phyloP scores from a whole-genome alignment of 1,140 invertebrate species.

The Drosophila dunni region DNA sequence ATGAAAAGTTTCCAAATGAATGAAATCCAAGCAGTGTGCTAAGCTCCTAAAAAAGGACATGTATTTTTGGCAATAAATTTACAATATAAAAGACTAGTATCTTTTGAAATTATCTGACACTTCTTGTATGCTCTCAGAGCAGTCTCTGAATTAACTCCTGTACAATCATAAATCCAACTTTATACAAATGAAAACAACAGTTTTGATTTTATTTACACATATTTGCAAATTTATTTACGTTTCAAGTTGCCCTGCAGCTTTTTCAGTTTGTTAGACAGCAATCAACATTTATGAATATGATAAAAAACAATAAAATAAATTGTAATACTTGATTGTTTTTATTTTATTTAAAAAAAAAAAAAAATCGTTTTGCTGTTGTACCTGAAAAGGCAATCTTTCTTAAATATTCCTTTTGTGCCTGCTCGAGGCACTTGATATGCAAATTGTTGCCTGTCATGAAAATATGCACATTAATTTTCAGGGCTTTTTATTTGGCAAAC shows the following conservation, averaged over 20 bases:
- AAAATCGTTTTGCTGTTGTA: slow-evolving; percentile 20
- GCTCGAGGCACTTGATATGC: slow-evolving; percentile 68
- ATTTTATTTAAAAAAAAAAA: slow-evolving; percentile 6
- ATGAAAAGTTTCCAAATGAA: slow-evolving; percentile 3
- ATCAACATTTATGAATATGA: slow-evolving; percentile 42
- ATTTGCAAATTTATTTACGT: slow-evolving; percentile 10
- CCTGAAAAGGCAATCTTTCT: slow-evolving; percentile 28
- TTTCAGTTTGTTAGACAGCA: slow-evolving; percentile 15
- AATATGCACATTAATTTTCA: slow-evolving; percentile 79
- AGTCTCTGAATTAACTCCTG: too few relatives aligned
- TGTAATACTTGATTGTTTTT: slow-evolving; percentile 27
- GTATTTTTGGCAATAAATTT: too few relatives aligned
- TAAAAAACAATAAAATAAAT: slow-evolving; percentile 30
- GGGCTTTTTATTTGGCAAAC: slow-evolving; percentile 45
- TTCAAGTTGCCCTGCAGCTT: neutral
- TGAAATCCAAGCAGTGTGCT: too few relatives aligned
- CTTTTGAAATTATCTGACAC: too few relatives aligned
- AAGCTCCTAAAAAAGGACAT: too few relatives aligned
- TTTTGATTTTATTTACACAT: slow-evolving; percentile 11
- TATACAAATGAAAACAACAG: slow-evolving; percentile 3
- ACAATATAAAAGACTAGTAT: too few relatives aligned
- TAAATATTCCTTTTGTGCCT: slow-evolving; percentile 39
- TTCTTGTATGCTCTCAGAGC: too few relatives aligned
- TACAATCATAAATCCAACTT: neutral
- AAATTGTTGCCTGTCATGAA: slow-evolving; percentile 76